Percentiles rank a stretch among this genome's conserved stretches.
Conservation (phyloP, 2,113 vertebrate genomes). For the Paracanthobrama guichenoti region DNA sequence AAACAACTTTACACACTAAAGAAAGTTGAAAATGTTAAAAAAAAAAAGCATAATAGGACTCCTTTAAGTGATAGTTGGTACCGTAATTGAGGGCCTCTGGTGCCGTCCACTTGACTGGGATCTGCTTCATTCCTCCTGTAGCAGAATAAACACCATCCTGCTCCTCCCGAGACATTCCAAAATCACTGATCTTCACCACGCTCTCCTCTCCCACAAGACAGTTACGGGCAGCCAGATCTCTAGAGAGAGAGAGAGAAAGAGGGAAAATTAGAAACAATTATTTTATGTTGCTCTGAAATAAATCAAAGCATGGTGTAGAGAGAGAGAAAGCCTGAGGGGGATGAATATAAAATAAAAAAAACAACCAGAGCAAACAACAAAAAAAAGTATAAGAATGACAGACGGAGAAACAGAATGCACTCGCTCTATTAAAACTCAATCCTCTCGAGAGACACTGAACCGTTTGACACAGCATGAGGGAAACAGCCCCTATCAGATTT, state of each 20-base stretch:
- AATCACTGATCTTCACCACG: conserved; percentile 95
- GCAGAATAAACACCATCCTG: conserved; percentile 90
- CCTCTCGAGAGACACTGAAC: background rate
- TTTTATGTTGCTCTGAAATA: background rate
- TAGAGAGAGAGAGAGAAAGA: conserved; percentile 55
- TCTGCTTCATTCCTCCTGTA: conserved; percentile 86
- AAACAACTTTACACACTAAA: too few species aligned
- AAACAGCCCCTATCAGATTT: background rate
- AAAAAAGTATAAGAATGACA: background rate
- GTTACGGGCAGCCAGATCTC: conserved; percentile 95
- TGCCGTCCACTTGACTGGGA: conserved; percentile 96
- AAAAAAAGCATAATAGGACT: too few species aligned
- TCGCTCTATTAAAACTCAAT: background rate
- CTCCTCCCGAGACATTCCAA: conserved; percentile 95
- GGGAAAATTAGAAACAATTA: background rate
- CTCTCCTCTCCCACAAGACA: conserved; percentile 90
- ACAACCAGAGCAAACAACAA: background rate
- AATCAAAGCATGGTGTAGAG: background rate
- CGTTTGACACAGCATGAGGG: background rate
- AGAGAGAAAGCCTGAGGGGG: background rate
- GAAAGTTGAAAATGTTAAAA: too few species aligned
- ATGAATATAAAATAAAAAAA: too few species aligned
- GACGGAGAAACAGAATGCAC: background rate
- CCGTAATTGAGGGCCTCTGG: conserved; percentile 95
- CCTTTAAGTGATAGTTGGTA: conserved; percentile 53